Evolutionary conservation across 2,113 vertebrate genomes (phyloP).

Genomic region (Lepus americanus): DNA sequence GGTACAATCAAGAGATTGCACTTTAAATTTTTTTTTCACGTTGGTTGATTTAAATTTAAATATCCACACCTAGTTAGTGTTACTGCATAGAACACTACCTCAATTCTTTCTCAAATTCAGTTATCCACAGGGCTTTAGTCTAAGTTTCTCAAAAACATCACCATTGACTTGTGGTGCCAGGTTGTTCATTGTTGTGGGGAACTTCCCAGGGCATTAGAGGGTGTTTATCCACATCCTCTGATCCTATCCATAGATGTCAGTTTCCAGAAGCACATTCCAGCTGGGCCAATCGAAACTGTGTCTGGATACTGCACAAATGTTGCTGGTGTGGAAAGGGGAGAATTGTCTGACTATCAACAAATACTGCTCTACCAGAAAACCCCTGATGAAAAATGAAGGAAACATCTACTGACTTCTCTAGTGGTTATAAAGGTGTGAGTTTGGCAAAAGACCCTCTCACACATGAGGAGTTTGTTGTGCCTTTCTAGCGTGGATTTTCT

Average conservation of each 20-base stretch:
- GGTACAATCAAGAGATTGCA: not conserved
- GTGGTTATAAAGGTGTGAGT: not conserved
- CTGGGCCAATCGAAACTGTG: not conserved
- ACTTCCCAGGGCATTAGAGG: too few relatives aligned
- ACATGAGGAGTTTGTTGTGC: not conserved
- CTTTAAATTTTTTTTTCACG: not conserved
- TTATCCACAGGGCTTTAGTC: not conserved
- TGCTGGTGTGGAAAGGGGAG: not conserved
- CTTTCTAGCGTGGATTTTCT: slow-evolving; percentile 9
- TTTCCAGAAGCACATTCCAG: not conserved
- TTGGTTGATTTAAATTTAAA: not conserved
- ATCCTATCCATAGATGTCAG: not conserved
- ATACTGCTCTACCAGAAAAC: not conserved
- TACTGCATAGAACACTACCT: not conserved
- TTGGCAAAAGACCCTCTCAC: not conserved
- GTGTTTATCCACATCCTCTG: not conserved
- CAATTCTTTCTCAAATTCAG: not conserved
- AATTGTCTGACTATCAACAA: not conserved
- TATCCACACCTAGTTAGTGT: not conserved
- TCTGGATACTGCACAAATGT: not conserved
- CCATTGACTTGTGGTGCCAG: not conserved
- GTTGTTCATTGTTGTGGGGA: not conserved
- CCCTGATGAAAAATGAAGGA: not conserved
- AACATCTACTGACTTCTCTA: not conserved
- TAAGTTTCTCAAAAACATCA: not conserved